phyloP scores from a whole-genome alignment of 2,888 invertebrate species.

The Heteropelma amictum region DNA sequence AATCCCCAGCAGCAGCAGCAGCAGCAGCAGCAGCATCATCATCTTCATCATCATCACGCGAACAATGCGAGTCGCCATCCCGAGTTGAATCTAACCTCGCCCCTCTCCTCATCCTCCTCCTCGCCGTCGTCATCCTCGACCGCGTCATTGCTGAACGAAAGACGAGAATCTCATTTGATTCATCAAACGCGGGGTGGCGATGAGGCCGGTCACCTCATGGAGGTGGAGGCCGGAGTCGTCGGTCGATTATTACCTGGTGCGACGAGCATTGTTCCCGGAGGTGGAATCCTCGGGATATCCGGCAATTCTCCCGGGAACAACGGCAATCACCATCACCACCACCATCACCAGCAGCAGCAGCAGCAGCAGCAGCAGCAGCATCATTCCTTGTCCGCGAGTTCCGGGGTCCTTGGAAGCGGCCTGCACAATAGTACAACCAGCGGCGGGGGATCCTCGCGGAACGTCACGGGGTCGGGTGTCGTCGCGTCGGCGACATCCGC shows the following conservation, averaged over 20 bases:
- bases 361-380: slow-evolving; percentile 79
- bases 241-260: slow-evolving; percentile 56
- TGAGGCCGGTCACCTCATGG: slow-evolving; percentile 71
- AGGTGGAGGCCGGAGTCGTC: slow-evolving; percentile 73
- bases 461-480: slow-evolving; percentile 47
- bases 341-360: slow-evolving; percentile 62
- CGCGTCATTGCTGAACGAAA: slow-evolving; percentile 53
- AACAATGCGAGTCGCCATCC: slow-evolving; percentile 51
- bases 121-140: slow-evolving; percentile 53
- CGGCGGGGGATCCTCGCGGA: slow-evolving; percentile 12
- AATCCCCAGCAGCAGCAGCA: slow-evolving; percentile 57
- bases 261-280: slow-evolving; percentile 72
- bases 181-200: slow-evolving; percentile 68
- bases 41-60: slow-evolving; percentile 61
- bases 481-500: slow-evolving; percentile 70
- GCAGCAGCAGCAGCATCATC: slow-evolving; percentile 56
- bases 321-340: slow-evolving; percentile 64
- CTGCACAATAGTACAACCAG: neutral
- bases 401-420: neutral
- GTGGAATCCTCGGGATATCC: slow-evolving; percentile 77
- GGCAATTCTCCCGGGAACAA: slow-evolving; percentile 60
- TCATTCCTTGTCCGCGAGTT: neutral
- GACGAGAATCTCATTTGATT: slow-evolving; percentile 54
- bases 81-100: slow-evolving; percentile 32
- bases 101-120: slow-evolving; percentile 55